Percentiles rank a stretch among this genome's conserved stretches.
Conservation (phyloP, 2,797 vertebrate species). For the Tadarida brasiliensis region DNA sequence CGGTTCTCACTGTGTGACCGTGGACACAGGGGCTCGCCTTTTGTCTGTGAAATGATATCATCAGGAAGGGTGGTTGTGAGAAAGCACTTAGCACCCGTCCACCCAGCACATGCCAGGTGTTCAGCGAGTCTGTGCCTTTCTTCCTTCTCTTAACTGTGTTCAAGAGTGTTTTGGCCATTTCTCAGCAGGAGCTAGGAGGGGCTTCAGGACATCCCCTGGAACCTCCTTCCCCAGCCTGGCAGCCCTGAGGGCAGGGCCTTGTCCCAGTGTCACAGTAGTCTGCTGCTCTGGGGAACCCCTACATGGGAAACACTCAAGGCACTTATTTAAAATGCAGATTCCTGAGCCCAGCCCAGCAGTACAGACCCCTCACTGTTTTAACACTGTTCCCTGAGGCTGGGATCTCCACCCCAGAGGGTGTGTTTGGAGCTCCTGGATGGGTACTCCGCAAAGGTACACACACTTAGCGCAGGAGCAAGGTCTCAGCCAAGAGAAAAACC, state of each 20-base stretch:
- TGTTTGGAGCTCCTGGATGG: background rate
- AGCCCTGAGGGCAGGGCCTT: background rate
- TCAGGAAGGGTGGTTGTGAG: background rate
- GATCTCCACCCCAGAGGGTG: background rate
- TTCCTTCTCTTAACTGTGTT: background rate
- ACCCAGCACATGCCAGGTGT: background rate
- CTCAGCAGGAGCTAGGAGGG: background rate
- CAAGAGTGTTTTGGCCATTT: background rate
- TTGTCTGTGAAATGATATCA: background rate
- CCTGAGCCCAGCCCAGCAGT: background rate
- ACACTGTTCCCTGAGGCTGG: background rate
- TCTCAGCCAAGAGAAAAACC: background rate
- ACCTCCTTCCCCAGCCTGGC: background rate
- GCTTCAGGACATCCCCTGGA: background rate
- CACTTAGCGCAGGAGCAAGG: fast-evolving
- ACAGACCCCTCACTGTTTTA: background rate
- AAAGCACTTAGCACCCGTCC: background rate
- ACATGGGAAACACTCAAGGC: background rate
- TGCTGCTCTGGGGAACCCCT: background rate
- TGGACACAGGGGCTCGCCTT: background rate
- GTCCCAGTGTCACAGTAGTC: background rate
- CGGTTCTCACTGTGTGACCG: background rate
- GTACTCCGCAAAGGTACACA: background rate
- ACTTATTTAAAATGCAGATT: constrained; percentile 4
- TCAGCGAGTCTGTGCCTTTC: background rate